These are phyloP conservation scores for Himalopsyche kuldschensis DNA, from an alignment of 2,888 invertebrate genomes.

Conservation along the genomic window DNA sequence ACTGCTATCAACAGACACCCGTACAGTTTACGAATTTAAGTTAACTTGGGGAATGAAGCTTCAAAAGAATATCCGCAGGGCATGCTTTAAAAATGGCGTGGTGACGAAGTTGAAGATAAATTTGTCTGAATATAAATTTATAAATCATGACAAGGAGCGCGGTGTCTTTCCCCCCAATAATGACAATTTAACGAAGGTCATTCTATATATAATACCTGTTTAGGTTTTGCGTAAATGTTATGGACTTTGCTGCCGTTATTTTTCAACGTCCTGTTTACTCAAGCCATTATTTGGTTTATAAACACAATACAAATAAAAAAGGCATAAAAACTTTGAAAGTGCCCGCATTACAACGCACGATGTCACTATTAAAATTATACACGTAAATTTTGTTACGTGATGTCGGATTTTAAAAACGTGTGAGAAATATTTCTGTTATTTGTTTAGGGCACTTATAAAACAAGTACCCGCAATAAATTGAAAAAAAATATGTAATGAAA, in stretches of 20 bases:
- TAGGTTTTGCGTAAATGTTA: background rate
- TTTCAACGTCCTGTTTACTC: background rate
- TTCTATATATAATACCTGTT: background rate
- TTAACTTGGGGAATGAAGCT: background rate
- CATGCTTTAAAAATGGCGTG: too few relatives aligned
- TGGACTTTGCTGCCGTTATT: background rate
- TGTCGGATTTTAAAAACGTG: background rate
- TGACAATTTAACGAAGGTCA: background rate
- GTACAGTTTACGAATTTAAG: background rate
- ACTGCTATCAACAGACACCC: too few relatives aligned
- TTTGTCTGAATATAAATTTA: background rate
- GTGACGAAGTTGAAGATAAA: too few relatives aligned
- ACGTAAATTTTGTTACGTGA: background rate
- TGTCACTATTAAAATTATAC: background rate
- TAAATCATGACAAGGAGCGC: background rate
- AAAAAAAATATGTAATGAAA: background rate
- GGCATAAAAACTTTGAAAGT: background rate
- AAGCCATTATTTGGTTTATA: background rate
- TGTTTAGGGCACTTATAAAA: background rate
- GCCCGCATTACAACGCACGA: background rate
- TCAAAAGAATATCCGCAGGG: background rate
- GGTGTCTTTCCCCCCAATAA: background rate
- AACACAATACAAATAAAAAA: background rate
- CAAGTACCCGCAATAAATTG: background rate
- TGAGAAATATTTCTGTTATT: background rate